These are phyloP conservation scores for Ancistrus triradiatus DNA, from an alignment of 2,113 vertebrate genomes.

Conservation along the genomic window DNA sequence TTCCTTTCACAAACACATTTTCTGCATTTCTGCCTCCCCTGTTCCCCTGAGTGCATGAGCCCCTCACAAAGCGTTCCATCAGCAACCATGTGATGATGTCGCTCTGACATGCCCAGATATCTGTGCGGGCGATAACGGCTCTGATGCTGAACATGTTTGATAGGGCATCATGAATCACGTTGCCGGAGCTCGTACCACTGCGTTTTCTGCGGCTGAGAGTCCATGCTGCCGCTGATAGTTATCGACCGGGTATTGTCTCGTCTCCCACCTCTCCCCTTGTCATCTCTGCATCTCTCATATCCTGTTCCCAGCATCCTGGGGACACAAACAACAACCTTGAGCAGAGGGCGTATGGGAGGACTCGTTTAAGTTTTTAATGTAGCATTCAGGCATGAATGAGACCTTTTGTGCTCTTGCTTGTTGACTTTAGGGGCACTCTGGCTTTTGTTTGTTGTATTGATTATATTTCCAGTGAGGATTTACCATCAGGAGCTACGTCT, in stretches of 20 bases:
- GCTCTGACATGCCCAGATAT: conserved; percentile 28
- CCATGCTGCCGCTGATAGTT: conserved; percentile 50
- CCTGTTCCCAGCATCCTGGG: conserved; percentile 55
- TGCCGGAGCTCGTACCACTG: background rate
- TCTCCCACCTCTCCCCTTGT: conserved; percentile 41
- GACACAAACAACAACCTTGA: conserved; percentile 29
- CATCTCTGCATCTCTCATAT: conserved; percentile 73
- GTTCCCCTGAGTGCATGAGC: background rate
- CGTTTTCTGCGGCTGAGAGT: background rate
- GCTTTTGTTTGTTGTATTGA: no score
- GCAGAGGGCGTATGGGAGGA: background rate
- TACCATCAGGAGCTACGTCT: no score
- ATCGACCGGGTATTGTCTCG: conserved; percentile 55
- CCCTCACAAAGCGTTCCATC: background rate
- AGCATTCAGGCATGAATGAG: no score
- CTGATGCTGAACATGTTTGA: conserved; percentile 37
- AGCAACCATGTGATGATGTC: conserved; percentile 5
- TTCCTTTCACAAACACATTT: background rate
- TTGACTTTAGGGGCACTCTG: no score
- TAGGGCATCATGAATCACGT: conserved; percentile 40
- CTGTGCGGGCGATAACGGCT: conserved; percentile 35
- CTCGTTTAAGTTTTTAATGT: no score
- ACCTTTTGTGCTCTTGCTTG: no score
- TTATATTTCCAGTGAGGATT: no score
- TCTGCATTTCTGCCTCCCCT: background rate